Evolutionary conservation across 2,113 vertebrate species (phyloP), one percentile per base, ranked within the genome.

Genomic region (Osmerus mordax): DNA sequence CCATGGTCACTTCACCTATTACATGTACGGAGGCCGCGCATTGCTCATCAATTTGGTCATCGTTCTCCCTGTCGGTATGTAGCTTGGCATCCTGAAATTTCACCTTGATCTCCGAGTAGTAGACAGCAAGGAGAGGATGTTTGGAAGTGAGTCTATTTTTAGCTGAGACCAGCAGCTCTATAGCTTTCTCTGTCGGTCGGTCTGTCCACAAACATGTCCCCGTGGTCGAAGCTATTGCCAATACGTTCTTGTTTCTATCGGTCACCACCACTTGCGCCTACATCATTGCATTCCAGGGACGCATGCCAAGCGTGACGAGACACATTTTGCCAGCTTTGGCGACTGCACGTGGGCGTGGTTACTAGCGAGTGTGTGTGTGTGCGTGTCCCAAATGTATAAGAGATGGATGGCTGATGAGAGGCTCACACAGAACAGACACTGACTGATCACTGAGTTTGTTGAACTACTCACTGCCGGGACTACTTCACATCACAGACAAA

Each of bases 361-460:
- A 47, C 41, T 47, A 47, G 41, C 41, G 7, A 47, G 41, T 47
- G 41, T 9, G 41, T 47, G 41, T 9, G 41, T 47, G 41, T 47
- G 41, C 2, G 41, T 47, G 41, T 32, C 25, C 16, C 29, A 64
- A 64, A 36, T 64, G n/a, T 64, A 64, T 64, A 64, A 82, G 75
- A 16, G 64, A 0, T 65, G 25, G 41, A 61, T 54, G 32, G 70
- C 59, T 7, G 3, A 56, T 56, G 28, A 18, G 28, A 36, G 16
- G 2, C 62, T 29, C 29, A 36, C 29, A 16, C 29, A 64, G 62
- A 64, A 64, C 62, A 64, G 25, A 64, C 29, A 64, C 62, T 29
- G 62, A 64, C 29, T 29, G 62, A 36, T 28, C 28, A n/a, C 62
- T 64, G 29, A 18, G 62, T 28, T 16, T 32, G 62, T 64, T 64